Base-by-base conservation (phyloP, 1,140 invertebrate genomes). In the Eurytemora carolleeae region DNA sequence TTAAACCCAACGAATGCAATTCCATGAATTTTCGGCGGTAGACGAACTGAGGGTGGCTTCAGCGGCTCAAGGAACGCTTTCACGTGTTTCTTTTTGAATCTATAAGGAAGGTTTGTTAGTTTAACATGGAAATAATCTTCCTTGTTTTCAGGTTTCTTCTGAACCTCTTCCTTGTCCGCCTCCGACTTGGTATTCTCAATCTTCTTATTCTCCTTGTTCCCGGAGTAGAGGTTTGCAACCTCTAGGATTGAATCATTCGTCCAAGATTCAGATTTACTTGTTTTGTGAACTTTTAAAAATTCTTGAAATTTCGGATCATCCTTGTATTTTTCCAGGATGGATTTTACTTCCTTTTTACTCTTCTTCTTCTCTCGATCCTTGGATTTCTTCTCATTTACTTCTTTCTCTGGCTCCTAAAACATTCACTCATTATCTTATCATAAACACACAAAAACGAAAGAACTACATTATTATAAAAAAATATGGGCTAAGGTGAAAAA, bases 1-100 rank as follows among this genome's bases (percentile, higher is more conserved):
- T 83, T 81, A 67, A 95, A 95, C 3, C 87, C 85, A 55, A 90
- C 83, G 77, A 85, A 95, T 24, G 87, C 90, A 65, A 94, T 84
- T n/a, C 86, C 85, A 69, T 82, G 80, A 2, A 83, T 73, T 67
- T 84, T 84, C 64, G 73, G 76, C 0, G 88, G 86, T 24, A 91
- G 71, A 64, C 87, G 77, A 61, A 95, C 82, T 22, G 84, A 85
- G 67, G 79, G 82, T 19, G 83, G 76, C 66, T 82, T 82, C 7
- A 89, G 67, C 0, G 87, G 86, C 65, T 80, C 78, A 63, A 95
- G 87, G 69, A 95, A 94, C 66, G 83, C 78, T 71, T 84, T 85
- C 1, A 92, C 74, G 66, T 85, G 78, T 72, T 82, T 84, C 70
- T 91, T 87, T 67, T 80, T 83, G 54, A 22, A 19, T 22, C 24